Base-by-base conservation (phyloP, 2,113 vertebrate species). In the Dicentrarchus labrax region DNA sequence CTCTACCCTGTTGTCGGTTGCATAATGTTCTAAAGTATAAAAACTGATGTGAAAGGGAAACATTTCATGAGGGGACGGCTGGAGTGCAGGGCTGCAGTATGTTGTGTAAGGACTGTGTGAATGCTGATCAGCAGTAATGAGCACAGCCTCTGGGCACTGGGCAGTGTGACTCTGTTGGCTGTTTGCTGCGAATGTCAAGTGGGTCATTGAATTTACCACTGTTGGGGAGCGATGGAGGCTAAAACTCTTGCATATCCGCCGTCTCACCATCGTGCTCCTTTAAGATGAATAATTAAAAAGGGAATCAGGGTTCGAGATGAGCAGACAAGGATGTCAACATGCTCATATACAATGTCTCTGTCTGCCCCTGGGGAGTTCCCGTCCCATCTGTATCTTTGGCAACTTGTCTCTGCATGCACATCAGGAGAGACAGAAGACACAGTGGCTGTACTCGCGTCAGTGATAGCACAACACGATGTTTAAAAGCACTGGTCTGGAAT, bases 251-350 rank as follows among this genome's bases (percentile, higher is more conserved):
- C 74, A 57, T 80, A 84, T 73, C 77, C 5, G 2, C 39, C 4
- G 57, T 22, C 43, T 62, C 43, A 51, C 47, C 64, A 51, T 48
- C 43, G 7, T 51, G 47, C 39, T 72, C 60, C 17, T 73, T 41
- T 50, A 59, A 68, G 61, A 54, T 83, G 48, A 86, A 81, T 85
- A 78, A 85, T 78, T 43, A 59, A 81, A 64, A 68, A 30, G 30
- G 30, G 50, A 21, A 85, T 82, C 59, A 43, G 68, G 24, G 59
- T n/a, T 68, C 13, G 15, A 54, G 62, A 80, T 81, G 60, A 60
- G 77, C 57, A 36, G 53, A 79, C 21, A 45, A 54, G 61, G 45
- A 74, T 53, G 66, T 80, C 60, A 69, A 53, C 41, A 12, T 64
- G 71, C 38, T 82, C 41, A 7, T 30, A 45, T 13, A 51, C 57